phyloP scores from a whole-genome alignment of 2,888 invertebrate genomes.

The Ypsolopha scabrella region DNA sequence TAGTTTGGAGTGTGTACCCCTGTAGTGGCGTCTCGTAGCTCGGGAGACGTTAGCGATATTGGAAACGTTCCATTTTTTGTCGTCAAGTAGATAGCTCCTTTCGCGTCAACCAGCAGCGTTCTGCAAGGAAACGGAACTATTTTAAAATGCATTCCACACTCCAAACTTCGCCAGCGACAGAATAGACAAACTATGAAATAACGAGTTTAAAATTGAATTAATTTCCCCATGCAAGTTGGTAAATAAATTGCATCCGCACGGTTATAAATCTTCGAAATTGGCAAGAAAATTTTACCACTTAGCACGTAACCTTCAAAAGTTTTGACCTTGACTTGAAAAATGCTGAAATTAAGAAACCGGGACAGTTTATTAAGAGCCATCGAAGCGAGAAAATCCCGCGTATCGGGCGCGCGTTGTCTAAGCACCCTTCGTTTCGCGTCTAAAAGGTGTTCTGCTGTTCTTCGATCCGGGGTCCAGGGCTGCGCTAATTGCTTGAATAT shows the following conservation, averaged over 20 bases:
- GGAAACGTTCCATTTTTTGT: conserved; percentile 65
- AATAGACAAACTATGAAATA: no score
- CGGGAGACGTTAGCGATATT: conserved; percentile 56
- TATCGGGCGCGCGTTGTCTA: not conserved
- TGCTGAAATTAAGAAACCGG: no score
- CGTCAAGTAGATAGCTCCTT: conserved; percentile 64
- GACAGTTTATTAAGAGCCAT: not conserved
- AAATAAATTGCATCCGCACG: no score
- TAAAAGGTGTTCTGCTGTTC: conserved; percentile 6
- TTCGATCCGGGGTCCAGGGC: conserved; percentile 3
- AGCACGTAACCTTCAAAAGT: no score
- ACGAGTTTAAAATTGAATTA: no score
- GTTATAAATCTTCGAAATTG: no score
- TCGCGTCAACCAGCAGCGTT: conserved; percentile 38
- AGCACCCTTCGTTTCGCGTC: conserved; percentile 1
- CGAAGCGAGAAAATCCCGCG: not conserved
- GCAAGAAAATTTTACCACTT: no score
- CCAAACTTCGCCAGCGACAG: no score
- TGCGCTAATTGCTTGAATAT: conserved; percentile 39
- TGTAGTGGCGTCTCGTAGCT: conserved; percentile 37
- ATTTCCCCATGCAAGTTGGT: no score
- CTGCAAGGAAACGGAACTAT: conserved; percentile 27
- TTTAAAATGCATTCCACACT: not conserved
- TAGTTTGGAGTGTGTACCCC: conserved; percentile 9
- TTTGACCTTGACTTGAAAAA: no score